Base-by-base conservation (phyloP, 2,888 invertebrate genomes). In the Pseudolycoriella hygida region DNA sequence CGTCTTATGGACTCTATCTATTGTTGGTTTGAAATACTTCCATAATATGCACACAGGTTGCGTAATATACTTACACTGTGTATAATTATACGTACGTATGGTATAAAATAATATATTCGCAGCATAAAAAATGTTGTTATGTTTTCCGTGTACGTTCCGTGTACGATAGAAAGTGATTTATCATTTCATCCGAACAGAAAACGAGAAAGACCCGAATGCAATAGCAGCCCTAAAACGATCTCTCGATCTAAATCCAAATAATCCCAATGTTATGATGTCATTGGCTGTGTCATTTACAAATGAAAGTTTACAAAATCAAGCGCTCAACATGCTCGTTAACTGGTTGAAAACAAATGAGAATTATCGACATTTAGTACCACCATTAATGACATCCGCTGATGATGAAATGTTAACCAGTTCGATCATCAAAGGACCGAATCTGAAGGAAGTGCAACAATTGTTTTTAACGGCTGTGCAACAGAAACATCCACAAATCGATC, bases 201-300 rank as follows among this genome's bases (percentile, higher is more conserved):
- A 98, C 68, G 98, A 99, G 69, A 93, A 84, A 67, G 76, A 98
- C 65, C 84, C 87, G 3, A 71, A 79, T 53, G 93, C 93, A 10
- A 97, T 98, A 55, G 77, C 85, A 40, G 97, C 97, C 1, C 69
- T 97, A 25, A 85, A 82, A 58, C 83, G 79, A 62, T 90, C 92
- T 47, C 60, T 92, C 42, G 73, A 77, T 47, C 60, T 96, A 45
- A 78, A 87, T 49, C 83, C 89, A 0, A 70, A 73, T 10, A 90
- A 93, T 62, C 66, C 82, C 42, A 74, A 75, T 50, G 94, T 90
- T 0, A 72, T 93, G 45, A 86, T 96, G 76, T 80, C 88, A 1
- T 67, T 97, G 45, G 89, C 94, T 31, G 89, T 93, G 15, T 88
- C 90, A 53, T 92, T 90, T 56, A 93, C 97, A 5, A 98, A 98